Evolutionary conservation across 2,113 vertebrate genomes (phyloP).

Genomic region (Chelonoidis abingdonii): DNA sequence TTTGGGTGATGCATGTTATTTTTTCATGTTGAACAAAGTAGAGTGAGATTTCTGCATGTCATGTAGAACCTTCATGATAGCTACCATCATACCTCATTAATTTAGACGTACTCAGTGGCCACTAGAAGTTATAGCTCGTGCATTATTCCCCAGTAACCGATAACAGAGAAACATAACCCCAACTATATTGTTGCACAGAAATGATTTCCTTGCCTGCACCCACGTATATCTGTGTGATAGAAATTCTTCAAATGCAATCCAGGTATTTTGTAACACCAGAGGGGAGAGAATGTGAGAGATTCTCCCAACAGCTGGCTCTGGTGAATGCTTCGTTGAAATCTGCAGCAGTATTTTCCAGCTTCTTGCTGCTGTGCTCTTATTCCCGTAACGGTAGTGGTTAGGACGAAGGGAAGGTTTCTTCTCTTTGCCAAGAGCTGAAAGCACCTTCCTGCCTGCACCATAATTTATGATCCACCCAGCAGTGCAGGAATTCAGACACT

Average conservation of each 20-base stretch:
- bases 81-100: background rate
- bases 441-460: background rate
- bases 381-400: background rate
- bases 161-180: background rate
- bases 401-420: background rate
- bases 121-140: background rate
- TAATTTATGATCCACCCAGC: background rate
- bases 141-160: background rate
- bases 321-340: background rate
- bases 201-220: background rate
- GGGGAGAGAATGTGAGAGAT: background rate
- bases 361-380: background rate
- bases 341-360: background rate
- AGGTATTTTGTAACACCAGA: rapidly evolving
- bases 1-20: background rate
- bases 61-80: background rate
- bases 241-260: background rate
- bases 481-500: background rate
- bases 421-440: background rate
- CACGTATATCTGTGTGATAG: background rate
- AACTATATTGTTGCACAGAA: background rate
- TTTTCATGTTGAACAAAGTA: background rate
- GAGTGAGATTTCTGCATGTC: background rate
- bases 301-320: background rate
- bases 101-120: background rate